These are phyloP conservation scores for Pedionomus torquatus DNA, from an alignment of 2,113 vertebrate species.

Conservation along the genomic window DNA sequence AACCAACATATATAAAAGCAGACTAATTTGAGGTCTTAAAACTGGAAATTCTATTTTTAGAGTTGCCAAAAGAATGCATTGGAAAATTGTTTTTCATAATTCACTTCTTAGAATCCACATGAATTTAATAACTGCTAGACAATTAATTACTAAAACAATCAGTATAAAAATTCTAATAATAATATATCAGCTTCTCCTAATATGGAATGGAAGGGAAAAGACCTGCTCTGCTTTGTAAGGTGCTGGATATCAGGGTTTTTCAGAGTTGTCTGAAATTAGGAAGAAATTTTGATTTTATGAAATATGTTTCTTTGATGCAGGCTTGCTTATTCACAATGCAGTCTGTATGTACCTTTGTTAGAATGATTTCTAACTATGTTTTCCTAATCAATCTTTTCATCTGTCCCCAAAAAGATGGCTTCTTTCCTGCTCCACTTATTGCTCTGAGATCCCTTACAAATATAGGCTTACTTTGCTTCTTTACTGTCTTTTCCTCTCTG, in stretches of 20 bases:
- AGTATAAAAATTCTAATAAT: background rate
- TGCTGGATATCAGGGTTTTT: background rate
- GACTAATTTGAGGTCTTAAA: background rate
- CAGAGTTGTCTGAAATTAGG: background rate
- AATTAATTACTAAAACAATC: background rate
- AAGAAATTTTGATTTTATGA: background rate
- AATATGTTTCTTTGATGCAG: background rate
- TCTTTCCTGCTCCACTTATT: background rate
- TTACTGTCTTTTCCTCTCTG: background rate
- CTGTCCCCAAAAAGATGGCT: background rate
- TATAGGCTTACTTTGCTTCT: background rate
- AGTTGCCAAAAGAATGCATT: background rate
- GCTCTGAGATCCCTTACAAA: background rate
- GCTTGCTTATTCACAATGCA: background rate
- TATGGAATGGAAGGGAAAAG: background rate
- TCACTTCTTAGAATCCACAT: background rate
- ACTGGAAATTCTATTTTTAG: background rate
- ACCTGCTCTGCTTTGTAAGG: background rate
- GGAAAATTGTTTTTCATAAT: background rate
- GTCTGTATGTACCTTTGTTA: background rate
- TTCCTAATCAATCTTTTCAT: background rate
- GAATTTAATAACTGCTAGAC: background rate
- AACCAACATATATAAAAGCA: background rate
- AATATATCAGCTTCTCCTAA: background rate
- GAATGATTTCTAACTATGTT: background rate